These are phyloP conservation scores for Amyelois transitella DNA, from an alignment of 1,140 invertebrate species.

Conservation along the genomic window DNA sequence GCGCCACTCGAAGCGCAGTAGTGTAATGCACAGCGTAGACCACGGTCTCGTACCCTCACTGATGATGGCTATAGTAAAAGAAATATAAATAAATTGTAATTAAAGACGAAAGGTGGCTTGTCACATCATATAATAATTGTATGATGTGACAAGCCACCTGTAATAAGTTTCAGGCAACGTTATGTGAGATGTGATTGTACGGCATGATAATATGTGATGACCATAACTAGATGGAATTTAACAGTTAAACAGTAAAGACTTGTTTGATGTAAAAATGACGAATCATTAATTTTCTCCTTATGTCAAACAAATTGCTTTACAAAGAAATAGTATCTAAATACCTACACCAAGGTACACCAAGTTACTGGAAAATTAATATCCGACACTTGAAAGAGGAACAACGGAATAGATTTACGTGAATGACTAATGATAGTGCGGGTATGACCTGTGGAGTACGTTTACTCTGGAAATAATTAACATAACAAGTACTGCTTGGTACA, in stretches of 20 bases:
- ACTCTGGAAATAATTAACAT: constrained; percentile 11
- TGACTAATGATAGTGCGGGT: constrained; percentile 1
- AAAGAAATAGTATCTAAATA: too few relatives aligned
- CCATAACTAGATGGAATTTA: too few relatives aligned
- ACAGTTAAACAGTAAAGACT: too few relatives aligned
- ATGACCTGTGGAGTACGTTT: neutral
- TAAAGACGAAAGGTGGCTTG: too few relatives aligned
- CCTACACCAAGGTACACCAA: neutral
- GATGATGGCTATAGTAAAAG: constrained; percentile 74
- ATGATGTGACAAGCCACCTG: too few relatives aligned
- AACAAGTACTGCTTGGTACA: constrained; percentile 3
- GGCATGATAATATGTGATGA: too few relatives aligned
- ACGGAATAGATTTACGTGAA: constrained; percentile 2
- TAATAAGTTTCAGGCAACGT: too few relatives aligned
- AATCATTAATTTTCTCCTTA: too few relatives aligned
- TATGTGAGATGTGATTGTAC: too few relatives aligned
- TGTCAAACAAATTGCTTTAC: too few relatives aligned
- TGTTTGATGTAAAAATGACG: too few relatives aligned
- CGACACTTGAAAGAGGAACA: neutral
- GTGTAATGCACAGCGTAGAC: constrained; percentile 90
- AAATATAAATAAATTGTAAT: neutral
- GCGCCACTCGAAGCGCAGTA: constrained; percentile 88
- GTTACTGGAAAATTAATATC: neutral
- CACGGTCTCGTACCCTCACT: constrained; percentile 83
- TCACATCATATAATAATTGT: too few relatives aligned